Percentiles rank a stretch among this genome's conserved stretches.
Evolutionary conservation across 1,140 invertebrate genomes (phyloP).

Genomic region (Drosophila ogumai): DNA sequence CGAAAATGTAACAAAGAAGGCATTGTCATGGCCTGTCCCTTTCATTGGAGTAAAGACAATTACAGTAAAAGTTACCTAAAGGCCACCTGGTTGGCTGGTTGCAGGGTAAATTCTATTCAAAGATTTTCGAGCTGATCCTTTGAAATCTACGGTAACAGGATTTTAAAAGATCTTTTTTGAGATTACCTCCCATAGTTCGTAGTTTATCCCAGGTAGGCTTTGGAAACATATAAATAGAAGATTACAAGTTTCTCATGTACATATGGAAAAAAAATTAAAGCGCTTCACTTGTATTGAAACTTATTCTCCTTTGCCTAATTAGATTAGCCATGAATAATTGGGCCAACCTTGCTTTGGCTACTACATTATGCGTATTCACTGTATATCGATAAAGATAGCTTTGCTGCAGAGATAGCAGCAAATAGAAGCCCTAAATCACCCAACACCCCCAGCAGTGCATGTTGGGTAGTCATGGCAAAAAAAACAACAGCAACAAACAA

Average conservation of each 20-base stretch:
- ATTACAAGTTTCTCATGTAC: background rate
- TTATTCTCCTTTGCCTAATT: background rate
- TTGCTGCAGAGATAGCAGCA: constrained; percentile 20
- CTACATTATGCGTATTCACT: constrained; percentile 9
- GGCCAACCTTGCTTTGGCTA: constrained; percentile 8
- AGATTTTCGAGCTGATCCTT: background rate
- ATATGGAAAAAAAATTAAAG: background rate
- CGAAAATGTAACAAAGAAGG: too few relatives aligned
- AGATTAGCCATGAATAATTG: constrained; percentile 6
- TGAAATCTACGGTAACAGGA: background rate
- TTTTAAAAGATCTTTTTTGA: background rate
- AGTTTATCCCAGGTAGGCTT: background rate
- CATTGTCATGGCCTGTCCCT: too few relatives aligned
- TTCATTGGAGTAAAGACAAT: background rate
- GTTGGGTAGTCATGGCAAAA: constrained; percentile 39
- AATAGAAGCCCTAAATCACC: constrained; percentile 27
- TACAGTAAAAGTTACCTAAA: constrained; percentile 7
- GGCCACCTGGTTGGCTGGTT: background rate
- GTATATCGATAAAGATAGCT: constrained; percentile 22
- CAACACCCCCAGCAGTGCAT: constrained; percentile 49
- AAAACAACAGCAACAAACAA: constrained; percentile 2
- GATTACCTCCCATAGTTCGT: background rate
- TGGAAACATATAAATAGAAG: background rate
- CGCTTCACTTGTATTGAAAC: background rate
- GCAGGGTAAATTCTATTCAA: background rate